Base-by-base conservation (phyloP, 2,888 invertebrate genomes). In the Auanema sp. region DNA sequence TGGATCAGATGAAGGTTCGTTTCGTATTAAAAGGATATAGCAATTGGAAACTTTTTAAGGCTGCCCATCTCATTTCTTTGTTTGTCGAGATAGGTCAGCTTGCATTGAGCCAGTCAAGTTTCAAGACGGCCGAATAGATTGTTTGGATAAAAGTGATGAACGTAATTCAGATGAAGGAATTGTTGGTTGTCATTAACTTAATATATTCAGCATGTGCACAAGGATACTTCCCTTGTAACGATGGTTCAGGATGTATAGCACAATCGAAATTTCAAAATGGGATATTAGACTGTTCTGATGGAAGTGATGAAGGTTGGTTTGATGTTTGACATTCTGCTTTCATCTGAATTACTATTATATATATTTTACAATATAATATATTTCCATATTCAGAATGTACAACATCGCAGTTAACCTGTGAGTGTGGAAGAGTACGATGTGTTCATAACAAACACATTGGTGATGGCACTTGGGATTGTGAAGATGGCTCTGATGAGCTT, bases 381-480 rank as follows among this genome's bases (percentile, higher is more conserved):
- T 23, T 12, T 43, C 5, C 44, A 47, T 25, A 63, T 75, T 18
- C 77, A 85, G 85, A 81, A 66, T 86, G 86, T 75, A 82, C 81
- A 24, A 75, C 79, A 16, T 77, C 80, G 59, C 85, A 86, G 76
- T 84, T 84, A 67, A 81, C 83, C 62, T 86, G 86, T 70, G 68
- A 80, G 23, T 86, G 86, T 77, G 86, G 86, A 11, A 72, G 77
- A 53, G 85, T 85, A 41, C 77, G 84, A 51, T 86, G 86, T 75
- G 80, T 86, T 62, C 81, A 79, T 54, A 64, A 73, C 41, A 76
- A 77, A 40, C 71, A 79, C 64, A 83, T 85, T 56, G 80, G 82
- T 43, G 84, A 86, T 75, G 85, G 85, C 44, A 75, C 76, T 33
- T 69, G 71, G 62, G 76, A 76, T 54, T 76, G 76, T 51, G 71